phyloP scores from a whole-genome alignment of 2,797 vertebrate species.

The Acridotheres tristis region DNA sequence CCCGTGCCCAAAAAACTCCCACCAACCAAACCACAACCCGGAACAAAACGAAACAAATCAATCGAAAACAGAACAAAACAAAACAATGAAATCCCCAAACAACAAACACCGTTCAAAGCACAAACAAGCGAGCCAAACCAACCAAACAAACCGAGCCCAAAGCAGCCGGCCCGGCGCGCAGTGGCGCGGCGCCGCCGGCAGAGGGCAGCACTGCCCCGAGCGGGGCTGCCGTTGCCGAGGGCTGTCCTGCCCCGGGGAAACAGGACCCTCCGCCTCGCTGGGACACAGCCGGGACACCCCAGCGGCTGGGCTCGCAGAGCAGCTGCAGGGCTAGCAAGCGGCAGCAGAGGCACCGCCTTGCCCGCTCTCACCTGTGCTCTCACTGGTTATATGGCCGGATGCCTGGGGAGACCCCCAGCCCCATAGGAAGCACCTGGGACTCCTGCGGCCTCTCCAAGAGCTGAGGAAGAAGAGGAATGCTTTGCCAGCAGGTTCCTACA shows the following conservation, averaged over 20 bases:
- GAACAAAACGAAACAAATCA: no score
- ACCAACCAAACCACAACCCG: neutral
- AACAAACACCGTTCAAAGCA: neutral
- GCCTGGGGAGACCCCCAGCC: no score
- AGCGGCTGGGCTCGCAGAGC: rapidly evolving
- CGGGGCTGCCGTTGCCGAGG: neutral
- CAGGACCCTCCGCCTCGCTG: rapidly evolving
- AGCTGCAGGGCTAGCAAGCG: rapidly evolving
- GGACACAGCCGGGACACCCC: rapidly evolving
- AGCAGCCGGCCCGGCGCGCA: neutral
- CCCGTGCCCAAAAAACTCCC: neutral
- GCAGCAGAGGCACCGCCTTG: no score
- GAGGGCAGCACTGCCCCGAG: neutral
- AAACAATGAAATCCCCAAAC: no score
- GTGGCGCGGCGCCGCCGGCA: neutral
- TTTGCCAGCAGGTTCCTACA: neutral
- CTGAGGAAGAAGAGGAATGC: neutral
- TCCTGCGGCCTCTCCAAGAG: neutral
- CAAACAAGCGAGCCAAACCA: rapidly evolving
- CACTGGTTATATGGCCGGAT: rapidly evolving
- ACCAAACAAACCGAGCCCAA: rapidly evolving
- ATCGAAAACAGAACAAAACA: neutral
- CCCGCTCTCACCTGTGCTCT: neutral
- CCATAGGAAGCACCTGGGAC: rapidly evolving
- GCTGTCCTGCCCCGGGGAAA: rapidly evolving